A percentile compares a stretch with the other conserved stretches of the same genome.
Conservation (phyloP, 2,113 vertebrate genomes). For the Dipodomys merriami region DNA sequence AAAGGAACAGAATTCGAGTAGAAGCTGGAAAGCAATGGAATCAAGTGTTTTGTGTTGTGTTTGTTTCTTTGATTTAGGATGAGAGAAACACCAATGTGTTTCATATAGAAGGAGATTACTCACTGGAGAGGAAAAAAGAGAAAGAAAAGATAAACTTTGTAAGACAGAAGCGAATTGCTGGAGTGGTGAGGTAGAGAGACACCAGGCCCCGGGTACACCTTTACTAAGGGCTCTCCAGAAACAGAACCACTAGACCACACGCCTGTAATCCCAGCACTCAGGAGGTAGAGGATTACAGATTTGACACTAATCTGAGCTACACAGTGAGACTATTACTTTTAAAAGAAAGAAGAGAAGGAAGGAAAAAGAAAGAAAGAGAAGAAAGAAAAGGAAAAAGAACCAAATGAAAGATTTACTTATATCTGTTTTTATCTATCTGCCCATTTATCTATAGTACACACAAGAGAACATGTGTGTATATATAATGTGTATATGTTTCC, state of each 20-base stretch:
- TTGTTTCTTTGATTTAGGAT: neutral
- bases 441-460: no score
- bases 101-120: neutral
- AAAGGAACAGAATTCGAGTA: neutral
- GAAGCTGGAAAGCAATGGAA: neutral
- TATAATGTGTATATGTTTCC: neutral
- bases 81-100: neutral
- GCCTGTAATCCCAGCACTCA: no score
- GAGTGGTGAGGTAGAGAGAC: neutral
- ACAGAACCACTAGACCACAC: neutral
- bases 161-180: neutral
- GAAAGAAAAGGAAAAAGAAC: no score
- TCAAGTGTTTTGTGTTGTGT: neutral
- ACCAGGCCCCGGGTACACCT: neutral
- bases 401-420: neutral
- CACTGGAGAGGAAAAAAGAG: no score
- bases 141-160: neutral
- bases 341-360: no score
- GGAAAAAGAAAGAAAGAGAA: no score
- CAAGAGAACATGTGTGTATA: neutral
- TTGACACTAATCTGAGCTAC: no score
- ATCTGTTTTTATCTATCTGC: neutral
- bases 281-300: no score
- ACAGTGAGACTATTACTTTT: no score
- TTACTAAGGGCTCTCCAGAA: neutral